A percentile compares a stretch with the other conserved stretches of the same genome.
phyloP scores from a whole-genome alignment of 1,140 invertebrate species.

The Homarus americanus region DNA sequence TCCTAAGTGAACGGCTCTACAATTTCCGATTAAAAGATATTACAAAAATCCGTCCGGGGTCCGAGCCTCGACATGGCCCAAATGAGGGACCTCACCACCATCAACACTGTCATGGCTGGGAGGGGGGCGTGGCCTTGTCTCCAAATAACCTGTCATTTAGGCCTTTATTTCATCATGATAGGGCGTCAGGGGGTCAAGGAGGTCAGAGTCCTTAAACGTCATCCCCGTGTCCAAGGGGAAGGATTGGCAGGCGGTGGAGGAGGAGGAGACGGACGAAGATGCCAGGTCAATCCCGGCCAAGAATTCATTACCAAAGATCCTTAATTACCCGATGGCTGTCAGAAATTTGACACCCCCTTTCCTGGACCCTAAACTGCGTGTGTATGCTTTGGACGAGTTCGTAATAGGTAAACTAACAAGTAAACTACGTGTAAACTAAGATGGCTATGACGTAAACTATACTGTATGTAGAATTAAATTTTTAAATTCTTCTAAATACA shows the following conservation, averaged over 20 bases:
- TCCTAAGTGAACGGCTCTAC: slow-evolving; percentile 59
- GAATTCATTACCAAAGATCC: background rate
- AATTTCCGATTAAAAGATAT: slow-evolving; percentile 69
- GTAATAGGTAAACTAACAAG: too few relatives aligned
- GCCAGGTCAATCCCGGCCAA: background rate
- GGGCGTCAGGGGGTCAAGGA: slow-evolving; percentile 43
- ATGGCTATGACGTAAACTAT: too few relatives aligned
- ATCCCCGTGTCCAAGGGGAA: slow-evolving; percentile 38
- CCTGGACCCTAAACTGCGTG: too few relatives aligned
- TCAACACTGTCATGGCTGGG: slow-evolving; percentile 34
- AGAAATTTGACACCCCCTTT: too few relatives aligned
- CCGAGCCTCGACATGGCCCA: background rate
- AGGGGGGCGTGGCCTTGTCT: slow-evolving; percentile 54
- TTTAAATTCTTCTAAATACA: too few relatives aligned
- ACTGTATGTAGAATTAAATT: too few relatives aligned
- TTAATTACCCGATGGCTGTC: too few relatives aligned
- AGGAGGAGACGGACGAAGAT: background rate
- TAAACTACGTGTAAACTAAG: too few relatives aligned
- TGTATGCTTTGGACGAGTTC: too few relatives aligned
- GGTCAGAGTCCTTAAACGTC: slow-evolving; percentile 53
- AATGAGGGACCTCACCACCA: background rate
- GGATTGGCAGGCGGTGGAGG: background rate
- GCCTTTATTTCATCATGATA: slow-evolving; percentile 66
- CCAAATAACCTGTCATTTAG: slow-evolving; percentile 68
- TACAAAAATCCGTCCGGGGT: slow-evolving; percentile 50